Percentiles rank a stretch among this genome's conserved stretches.
phyloP scores from a whole-genome alignment of 1,140 invertebrate genomes.

The Sweltsa coloradensis region DNA sequence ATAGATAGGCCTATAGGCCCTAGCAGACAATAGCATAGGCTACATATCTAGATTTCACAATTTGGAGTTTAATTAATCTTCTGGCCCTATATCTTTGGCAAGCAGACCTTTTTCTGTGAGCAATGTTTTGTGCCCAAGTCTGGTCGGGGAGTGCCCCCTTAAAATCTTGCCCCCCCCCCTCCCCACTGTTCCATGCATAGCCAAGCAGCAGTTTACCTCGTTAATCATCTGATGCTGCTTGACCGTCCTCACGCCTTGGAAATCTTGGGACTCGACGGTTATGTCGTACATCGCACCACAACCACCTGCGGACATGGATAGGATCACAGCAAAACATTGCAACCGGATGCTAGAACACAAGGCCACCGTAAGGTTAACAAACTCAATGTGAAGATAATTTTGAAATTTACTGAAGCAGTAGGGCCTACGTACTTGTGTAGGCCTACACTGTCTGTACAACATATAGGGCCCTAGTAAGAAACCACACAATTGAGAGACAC shows the following conservation, averaged over 20 bases:
- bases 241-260: slow-evolving; percentile 58
- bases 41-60: not conserved
- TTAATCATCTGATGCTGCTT: slow-evolving; percentile 75
- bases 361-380: too few relatives aligned
- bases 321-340: too few relatives aligned
- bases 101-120: not conserved
- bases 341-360: too few relatives aligned
- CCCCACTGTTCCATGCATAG: not conserved
- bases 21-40: too few relatives aligned
- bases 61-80: not conserved
- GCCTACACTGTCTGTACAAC: too few relatives aligned
- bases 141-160: too few relatives aligned
- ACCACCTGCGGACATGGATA: slow-evolving; percentile 55
- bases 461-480: too few relatives aligned
- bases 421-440: too few relatives aligned
- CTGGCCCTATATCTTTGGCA: not conserved
- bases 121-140: not conserved
- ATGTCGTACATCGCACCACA: slow-evolving; percentile 86
- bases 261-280: slow-evolving; percentile 58
- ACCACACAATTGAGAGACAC: too few relatives aligned
- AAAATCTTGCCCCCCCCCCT: not conserved
- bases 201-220: slow-evolving; percentile 33
- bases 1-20: too few relatives aligned
- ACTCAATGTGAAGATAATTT: too few relatives aligned
- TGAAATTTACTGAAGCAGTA: too few relatives aligned